Conservation (phyloP, 1,140 invertebrate genomes). For the Aphaenogaster rudis region DNA sequence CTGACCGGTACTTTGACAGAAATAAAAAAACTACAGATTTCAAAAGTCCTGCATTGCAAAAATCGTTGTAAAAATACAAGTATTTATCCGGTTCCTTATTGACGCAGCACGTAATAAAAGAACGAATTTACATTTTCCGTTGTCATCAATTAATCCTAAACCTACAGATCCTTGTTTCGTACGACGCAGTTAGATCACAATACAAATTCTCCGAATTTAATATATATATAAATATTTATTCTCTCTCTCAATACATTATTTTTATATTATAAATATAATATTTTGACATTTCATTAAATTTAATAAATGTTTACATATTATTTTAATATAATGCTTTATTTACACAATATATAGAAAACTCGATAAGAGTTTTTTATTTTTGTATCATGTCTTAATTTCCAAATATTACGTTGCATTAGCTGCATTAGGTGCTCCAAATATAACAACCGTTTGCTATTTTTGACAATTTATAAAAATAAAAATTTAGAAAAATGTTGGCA, state of each 20-base stretch:
- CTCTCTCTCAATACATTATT: not conserved
- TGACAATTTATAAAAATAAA: not conserved
- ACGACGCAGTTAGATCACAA: not conserved
- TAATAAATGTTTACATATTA: not conserved
- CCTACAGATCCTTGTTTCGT: not conserved
- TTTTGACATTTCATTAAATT: not conserved
- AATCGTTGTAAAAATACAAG: slow-evolving; percentile 71
- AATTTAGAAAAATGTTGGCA: not conserved
- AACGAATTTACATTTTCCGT: not conserved
- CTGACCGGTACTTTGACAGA: not conserved
- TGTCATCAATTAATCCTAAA: not conserved
- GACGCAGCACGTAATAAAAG: slow-evolving; percentile 43
- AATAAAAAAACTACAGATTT: not conserved
- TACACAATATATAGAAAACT: not conserved
- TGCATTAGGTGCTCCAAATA: not conserved
- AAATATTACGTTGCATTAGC: not conserved
- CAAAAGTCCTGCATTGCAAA: not conserved
- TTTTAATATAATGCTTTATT: slow-evolving; percentile 1
- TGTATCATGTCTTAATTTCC: not conserved
- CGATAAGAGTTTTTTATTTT: not conserved
- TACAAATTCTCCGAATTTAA: not conserved
- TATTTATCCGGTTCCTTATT: slow-evolving; percentile 31
- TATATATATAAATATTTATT: slow-evolving; percentile 19
- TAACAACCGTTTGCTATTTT: not conserved
- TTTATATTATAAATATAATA: not conserved